Percentiles rank a stretch among this genome's conserved stretches.
phyloP scores from a whole-genome alignment of 2,888 invertebrate genomes.

The Macrosoma leucophasiata region DNA sequence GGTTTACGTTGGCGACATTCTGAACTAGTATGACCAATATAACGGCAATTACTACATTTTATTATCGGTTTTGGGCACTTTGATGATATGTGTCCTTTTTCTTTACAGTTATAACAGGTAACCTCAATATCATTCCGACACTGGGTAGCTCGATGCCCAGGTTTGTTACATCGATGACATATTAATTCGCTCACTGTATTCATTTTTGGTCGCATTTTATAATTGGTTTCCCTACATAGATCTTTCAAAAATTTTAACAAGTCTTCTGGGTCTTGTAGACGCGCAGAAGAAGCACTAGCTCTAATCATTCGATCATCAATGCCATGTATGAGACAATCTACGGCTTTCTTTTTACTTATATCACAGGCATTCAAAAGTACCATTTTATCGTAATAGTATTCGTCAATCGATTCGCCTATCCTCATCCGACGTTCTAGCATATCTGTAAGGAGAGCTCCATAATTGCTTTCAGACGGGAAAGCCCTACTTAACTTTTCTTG shows the following conservation, averaged over 20 bases:
- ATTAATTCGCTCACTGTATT: not conserved
- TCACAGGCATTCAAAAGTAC: constrained; percentile 19
- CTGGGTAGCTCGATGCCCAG: constrained; percentile 2
- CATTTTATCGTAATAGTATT: constrained; percentile 20
- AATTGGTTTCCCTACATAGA: constrained; percentile 1
- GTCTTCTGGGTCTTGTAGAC: constrained; percentile 16
- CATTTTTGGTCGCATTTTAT: not conserved
- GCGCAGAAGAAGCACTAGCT: constrained; percentile 14
- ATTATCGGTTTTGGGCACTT: too few relatives aligned
- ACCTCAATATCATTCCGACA: not conserved
- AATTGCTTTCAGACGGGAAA: constrained; percentile 15
- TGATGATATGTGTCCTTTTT: too few relatives aligned
- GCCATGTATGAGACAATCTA: constrained; percentile 17
- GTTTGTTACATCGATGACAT: constrained; percentile 3
- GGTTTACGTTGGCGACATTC: too few relatives aligned
- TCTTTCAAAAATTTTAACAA: constrained; percentile 19
- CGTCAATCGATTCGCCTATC: constrained; percentile 16
- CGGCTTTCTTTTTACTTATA: constrained; percentile 14
- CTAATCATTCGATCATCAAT: constrained; percentile 16
- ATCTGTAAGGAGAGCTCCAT: constrained; percentile 11
- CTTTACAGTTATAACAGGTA: not conserved
- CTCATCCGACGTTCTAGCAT: constrained; percentile 16
- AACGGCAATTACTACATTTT: too few relatives aligned
- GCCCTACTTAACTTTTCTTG: constrained; percentile 5
- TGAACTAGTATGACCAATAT: too few relatives aligned